phyloP scores from a whole-genome alignment of 2,797 vertebrate genomes.

The Lacerta viridis region DNA sequence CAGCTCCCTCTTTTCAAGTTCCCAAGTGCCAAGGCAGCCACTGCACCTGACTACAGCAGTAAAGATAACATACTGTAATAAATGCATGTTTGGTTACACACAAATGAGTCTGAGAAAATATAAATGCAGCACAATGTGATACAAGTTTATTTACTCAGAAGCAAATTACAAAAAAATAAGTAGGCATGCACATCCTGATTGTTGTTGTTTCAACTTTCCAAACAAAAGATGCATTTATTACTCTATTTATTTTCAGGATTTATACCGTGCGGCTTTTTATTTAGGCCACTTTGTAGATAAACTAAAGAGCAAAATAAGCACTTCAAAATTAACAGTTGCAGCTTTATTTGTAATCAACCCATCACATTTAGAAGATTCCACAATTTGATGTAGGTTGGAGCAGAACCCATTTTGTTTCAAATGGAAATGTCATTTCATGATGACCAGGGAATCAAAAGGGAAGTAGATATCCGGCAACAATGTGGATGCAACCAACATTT shows the following conservation, averaged over 20 bases:
- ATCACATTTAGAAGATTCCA: neutral
- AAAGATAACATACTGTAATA: too few species aligned
- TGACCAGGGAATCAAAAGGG: neutral
- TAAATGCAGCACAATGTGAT: too few species aligned
- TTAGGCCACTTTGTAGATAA: neutral
- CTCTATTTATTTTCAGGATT: neutral
- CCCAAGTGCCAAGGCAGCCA: neutral
- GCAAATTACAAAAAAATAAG: neutral
- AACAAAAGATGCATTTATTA: neutral
- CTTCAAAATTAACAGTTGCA: neutral
- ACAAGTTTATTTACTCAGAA: too few species aligned
- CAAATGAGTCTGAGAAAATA: too few species aligned
- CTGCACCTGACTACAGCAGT: too few species aligned
- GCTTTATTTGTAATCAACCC: neutral
- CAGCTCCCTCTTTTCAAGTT: neutral
- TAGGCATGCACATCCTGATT: neutral
- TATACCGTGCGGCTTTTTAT: neutral
- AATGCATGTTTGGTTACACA: too few species aligned
- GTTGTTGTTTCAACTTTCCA: neutral
- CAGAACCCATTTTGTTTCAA: neutral
- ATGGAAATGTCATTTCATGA: neutral
- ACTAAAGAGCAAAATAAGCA: neutral
- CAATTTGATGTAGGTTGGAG: neutral
- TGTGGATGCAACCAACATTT: neutral
- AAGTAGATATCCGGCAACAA: neutral